Base-by-base conservation (phyloP, 1,140 invertebrate species). In the Ceratina australensis region DNA sequence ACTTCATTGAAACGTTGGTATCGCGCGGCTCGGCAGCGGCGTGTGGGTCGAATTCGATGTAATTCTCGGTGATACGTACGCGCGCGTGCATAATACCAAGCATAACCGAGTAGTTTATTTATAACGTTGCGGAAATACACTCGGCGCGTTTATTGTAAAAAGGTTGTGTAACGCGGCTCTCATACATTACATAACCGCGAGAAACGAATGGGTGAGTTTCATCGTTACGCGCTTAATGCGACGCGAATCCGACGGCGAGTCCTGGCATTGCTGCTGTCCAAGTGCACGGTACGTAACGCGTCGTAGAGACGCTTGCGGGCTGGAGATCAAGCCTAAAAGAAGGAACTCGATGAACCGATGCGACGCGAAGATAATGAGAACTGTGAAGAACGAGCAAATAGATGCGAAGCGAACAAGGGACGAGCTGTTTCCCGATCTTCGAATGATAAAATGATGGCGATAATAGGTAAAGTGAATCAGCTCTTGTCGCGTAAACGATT, bases 81-180 rank as follows among this genome's bases (percentile, higher is more conserved):
- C 63, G 86, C 82, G 82, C 83, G 86, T 90, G 81, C 86, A 89
- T 89, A 89, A 88, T 88, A 63, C 78, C 79, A 80, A 87, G 87
- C 90, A 90, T 90, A 91, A 90, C 84, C 85, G 83, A 89, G 83
- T 86, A 78, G 84, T 89, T 89, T 91, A 91, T 91, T 91, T 90
- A 90, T 91, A 91, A 86, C 86, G 60, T 69, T 80, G 82, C 81
- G 85, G 86, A 90, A 89, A 90, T 89, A 89, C 83, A 86, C 81
- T 78, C 83, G 81, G 73, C 82, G 85, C 81, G 86, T 90, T 84
- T 91, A 88, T 90, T 90, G 86, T 90, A 86, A 88, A 89, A 42
- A 87, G 57, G 78, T 91, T 91, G 80, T 87, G 87, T 87, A 91
- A 90, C 74, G 56, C 26, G 1, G 26, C 10, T 42, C 5, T 28